Percentiles rank a stretch among this genome's conserved stretches.
Conservation (phyloP, 2,888 invertebrate species). For the Ophioninae sp. region DNA sequence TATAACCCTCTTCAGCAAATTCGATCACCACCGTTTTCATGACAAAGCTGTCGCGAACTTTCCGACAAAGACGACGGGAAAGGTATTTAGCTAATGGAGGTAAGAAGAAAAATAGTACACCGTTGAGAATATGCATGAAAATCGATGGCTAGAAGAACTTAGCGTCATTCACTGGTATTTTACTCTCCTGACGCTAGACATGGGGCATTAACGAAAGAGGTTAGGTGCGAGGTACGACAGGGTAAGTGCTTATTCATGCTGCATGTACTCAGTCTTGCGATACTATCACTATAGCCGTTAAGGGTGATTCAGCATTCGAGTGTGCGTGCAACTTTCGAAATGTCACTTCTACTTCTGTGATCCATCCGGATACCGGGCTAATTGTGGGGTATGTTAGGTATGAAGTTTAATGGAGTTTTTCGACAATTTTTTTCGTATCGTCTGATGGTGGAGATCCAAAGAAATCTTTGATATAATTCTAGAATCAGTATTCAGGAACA, state of each 20-base stretch:
- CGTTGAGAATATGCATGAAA: conserved; percentile 4
- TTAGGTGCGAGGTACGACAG: conserved; percentile 6
- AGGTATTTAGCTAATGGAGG: conserved; percentile 48
- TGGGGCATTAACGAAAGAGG: conserved; percentile 73
- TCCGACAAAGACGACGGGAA: conserved; percentile 19
- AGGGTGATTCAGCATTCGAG: background rate
- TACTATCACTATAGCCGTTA: background rate
- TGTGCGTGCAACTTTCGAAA: background rate
- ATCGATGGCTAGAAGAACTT: conserved; percentile 65
- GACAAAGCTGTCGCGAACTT: conserved; percentile 42
- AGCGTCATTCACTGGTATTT: conserved; percentile 74
- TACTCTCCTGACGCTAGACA: conserved; percentile 74
- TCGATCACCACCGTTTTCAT: conserved; percentile 28
- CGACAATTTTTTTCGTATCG: background rate
- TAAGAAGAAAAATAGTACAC: conserved; percentile 27
- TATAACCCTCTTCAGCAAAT: background rate
- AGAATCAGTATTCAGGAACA: background rate
- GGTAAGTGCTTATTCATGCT: background rate
- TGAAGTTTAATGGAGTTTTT: background rate
- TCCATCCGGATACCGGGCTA: background rate
- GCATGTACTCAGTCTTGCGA: background rate
- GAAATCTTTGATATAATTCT: background rate
- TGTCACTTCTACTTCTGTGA: background rate
- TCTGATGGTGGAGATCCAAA: background rate
- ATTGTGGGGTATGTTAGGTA: background rate